These are phyloP conservation scores for Tetragonisca angustula DNA, from an alignment of 2,888 invertebrate species.

Conservation along the genomic window DNA sequence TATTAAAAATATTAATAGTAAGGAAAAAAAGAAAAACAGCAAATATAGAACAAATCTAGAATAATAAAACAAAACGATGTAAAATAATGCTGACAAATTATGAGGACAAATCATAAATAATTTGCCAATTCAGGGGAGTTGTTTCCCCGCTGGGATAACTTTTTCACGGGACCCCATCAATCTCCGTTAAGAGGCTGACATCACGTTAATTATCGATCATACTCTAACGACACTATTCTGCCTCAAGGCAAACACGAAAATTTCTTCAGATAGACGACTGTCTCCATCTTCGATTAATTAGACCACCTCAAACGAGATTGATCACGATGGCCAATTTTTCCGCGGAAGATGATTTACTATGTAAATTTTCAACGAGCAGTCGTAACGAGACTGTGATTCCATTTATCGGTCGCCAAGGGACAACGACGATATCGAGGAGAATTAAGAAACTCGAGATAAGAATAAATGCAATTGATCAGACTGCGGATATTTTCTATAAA, in stretches of 20 bases:
- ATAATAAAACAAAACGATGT: not conserved
- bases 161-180: slow-evolving; percentile 7
- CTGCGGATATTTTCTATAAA: too few species aligned
- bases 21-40: not conserved
- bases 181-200: slow-evolving; percentile 8
- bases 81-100: not conserved
- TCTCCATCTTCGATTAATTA: slow-evolving; percentile 2
- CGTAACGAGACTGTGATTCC: not conserved
- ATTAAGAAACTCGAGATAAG: not conserved
- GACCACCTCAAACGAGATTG: not conserved
- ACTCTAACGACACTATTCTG: not conserved
- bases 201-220: slow-evolving; percentile 25
- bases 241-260: not conserved
- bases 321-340: slow-evolving; percentile 7
- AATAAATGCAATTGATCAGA: not conserved
- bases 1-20: not conserved
- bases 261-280: not conserved
- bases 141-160: not conserved
- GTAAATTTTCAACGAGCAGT: not conserved
- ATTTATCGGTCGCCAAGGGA: not conserved
- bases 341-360: not conserved
- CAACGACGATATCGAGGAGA: not conserved
- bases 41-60: not conserved
- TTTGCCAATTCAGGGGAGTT: not conserved
- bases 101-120: not conserved